phyloP scores from a whole-genome alignment of 2,888 invertebrate genomes.

The Nasonovia ribisnigri region DNA sequence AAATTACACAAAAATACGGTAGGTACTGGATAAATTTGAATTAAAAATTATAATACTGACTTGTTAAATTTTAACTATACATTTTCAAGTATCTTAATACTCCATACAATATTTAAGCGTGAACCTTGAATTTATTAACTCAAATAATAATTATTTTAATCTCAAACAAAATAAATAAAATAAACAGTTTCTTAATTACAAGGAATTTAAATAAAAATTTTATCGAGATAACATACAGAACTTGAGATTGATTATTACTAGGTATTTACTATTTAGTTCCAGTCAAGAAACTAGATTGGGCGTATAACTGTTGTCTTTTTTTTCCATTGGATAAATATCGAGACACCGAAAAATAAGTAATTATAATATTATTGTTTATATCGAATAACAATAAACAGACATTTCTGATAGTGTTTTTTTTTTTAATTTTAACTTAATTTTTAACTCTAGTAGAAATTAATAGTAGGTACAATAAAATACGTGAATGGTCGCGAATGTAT shows the following conservation, averaged over 20 bases:
- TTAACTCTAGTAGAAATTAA: not conserved
- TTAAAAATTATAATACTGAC: not conserved
- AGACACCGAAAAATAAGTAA: not conserved
- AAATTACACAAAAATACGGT: not conserved
- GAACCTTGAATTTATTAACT: not conserved
- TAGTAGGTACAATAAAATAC: too few relatives aligned
- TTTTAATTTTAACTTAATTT: not conserved
- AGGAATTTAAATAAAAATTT: not conserved
- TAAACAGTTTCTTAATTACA: not conserved
- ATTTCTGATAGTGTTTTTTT: not conserved
- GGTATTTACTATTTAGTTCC: not conserved
- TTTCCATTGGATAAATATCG: not conserved
- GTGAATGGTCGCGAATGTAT: not conserved
- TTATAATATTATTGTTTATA: not conserved
- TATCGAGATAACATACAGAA: not conserved
- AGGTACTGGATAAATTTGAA: not conserved
- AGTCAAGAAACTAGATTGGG: not conserved
- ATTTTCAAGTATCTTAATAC: not conserved
- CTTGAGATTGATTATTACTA: not conserved
- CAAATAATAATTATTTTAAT: not conserved
- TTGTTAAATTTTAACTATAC: not conserved
- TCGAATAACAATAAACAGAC: not conserved
- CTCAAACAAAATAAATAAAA: not conserved
- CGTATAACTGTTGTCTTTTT: not conserved
- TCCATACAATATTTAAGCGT: not conserved